A percentile compares a stretch with the other conserved stretches of the same genome.
phyloP scores from a whole-genome alignment of 2,797 vertebrate genomes.

The Syndactyla subalaris region DNA sequence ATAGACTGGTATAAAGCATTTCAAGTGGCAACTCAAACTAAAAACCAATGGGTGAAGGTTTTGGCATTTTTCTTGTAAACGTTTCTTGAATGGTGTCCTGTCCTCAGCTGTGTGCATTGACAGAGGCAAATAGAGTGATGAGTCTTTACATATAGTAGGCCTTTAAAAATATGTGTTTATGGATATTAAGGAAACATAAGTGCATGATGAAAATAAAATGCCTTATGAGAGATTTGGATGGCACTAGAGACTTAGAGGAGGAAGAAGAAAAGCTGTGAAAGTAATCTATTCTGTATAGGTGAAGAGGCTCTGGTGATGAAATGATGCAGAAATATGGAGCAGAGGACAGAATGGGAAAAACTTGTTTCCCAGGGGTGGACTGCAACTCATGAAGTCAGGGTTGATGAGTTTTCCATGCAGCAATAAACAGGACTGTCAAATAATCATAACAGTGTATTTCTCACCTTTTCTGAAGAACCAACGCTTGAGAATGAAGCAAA shows the following conservation, averaged over 20 bases:
- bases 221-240: not conserved
- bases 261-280: not conserved
- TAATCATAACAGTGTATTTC: not conserved
- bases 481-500: not conserved
- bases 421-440: not conserved
- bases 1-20: not conserved
- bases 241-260: not conserved
- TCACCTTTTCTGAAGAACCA: not conserved
- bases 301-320: not conserved
- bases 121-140: not conserved
- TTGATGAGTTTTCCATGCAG: not conserved
- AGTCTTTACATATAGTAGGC: not conserved
- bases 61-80: not conserved
- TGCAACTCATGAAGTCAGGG: not conserved
- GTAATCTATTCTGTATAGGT: not conserved
- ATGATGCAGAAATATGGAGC: not conserved
- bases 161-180: not conserved
- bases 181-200: not conserved
- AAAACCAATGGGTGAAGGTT: not conserved
- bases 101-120: not conserved
- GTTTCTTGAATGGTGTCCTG: not conserved
- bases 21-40: not conserved
- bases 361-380: not conserved
- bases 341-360: not conserved
- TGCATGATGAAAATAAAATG: not conserved